phyloP scores from a whole-genome alignment of 2,888 invertebrate species.

The Melolontha melolontha region DNA sequence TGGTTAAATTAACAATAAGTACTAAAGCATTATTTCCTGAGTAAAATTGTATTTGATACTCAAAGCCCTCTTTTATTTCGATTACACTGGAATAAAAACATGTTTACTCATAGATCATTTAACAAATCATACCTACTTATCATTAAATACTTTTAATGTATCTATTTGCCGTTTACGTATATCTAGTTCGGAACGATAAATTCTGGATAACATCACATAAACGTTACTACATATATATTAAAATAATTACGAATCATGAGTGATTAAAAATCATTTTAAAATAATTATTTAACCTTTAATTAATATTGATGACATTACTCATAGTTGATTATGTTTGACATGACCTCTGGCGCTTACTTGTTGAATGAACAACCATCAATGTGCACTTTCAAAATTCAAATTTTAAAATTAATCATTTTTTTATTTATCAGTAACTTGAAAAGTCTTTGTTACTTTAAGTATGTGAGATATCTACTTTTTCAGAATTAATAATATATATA shows the following conservation, averaged over 20 bases:
- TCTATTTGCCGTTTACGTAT: constrained; percentile 81
- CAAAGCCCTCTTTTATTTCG: constrained; percentile 77
- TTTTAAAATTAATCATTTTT: no score
- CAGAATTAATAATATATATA: no score
- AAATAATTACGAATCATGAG: background rate
- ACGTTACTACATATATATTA: constrained; percentile 17
- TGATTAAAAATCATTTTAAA: background rate
- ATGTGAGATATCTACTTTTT: no score
- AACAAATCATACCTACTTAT: constrained; percentile 70
- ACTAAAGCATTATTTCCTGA: constrained; percentile 75
- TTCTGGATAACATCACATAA: constrained; percentile 68
- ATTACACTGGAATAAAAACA: constrained; percentile 69
- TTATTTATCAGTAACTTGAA: no score
- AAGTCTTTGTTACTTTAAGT: no score
- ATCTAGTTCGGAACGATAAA: constrained; percentile 70
- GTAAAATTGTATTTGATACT: constrained; percentile 79
- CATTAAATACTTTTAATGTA: constrained; percentile 85
- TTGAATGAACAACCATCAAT: no score
- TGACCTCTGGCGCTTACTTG: background rate
- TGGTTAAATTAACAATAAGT: constrained; percentile 74
- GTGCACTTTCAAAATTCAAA: no score
- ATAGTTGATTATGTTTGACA: background rate
- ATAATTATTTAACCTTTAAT: constrained; percentile 7
- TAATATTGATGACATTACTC: background rate
- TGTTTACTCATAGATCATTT: constrained; percentile 25